phyloP scores from a whole-genome alignment of 2,113 vertebrate genomes.

The Vombatus ursinus region DNA sequence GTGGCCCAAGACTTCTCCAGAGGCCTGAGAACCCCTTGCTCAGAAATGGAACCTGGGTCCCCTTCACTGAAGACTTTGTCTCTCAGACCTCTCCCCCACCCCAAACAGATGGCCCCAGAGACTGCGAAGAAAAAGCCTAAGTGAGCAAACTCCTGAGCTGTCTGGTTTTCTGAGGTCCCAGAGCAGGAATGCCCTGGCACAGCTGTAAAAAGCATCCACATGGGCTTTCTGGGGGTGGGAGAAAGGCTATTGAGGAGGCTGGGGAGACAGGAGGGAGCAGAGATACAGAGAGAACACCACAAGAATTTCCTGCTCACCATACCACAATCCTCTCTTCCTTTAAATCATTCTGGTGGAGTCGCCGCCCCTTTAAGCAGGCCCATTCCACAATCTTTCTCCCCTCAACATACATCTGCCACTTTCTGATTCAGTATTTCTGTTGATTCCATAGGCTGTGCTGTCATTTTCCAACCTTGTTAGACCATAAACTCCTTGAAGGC shows the following conservation, averaged over 20 bases:
- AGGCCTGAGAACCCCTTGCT: background rate
- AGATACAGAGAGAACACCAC: background rate
- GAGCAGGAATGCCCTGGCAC: background rate
- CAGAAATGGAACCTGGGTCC: background rate
- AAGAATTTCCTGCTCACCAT: background rate
- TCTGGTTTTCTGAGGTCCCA: slow-evolving; percentile 8
- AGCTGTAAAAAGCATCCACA: background rate
- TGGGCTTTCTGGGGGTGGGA: background rate
- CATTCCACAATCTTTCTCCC: background rate
- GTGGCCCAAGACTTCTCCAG: background rate
- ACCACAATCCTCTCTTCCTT: background rate
- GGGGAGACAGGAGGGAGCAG: background rate
- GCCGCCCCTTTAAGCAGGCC: background rate
- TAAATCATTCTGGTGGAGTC: background rate
- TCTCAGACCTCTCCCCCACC: background rate
- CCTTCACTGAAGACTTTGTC: background rate
- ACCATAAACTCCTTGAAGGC: background rate
- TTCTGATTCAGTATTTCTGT: background rate
- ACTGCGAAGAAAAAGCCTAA: background rate
- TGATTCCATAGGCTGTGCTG: background rate
- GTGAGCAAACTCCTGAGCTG: background rate
- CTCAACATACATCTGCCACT: background rate
- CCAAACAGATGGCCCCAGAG: background rate
- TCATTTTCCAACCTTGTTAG: background rate
- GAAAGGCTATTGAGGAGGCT: background rate